These are phyloP conservation scores for Drosophila lacicola DNA, from an alignment of 2,888 invertebrate genomes.

Conservation along the genomic window DNA sequence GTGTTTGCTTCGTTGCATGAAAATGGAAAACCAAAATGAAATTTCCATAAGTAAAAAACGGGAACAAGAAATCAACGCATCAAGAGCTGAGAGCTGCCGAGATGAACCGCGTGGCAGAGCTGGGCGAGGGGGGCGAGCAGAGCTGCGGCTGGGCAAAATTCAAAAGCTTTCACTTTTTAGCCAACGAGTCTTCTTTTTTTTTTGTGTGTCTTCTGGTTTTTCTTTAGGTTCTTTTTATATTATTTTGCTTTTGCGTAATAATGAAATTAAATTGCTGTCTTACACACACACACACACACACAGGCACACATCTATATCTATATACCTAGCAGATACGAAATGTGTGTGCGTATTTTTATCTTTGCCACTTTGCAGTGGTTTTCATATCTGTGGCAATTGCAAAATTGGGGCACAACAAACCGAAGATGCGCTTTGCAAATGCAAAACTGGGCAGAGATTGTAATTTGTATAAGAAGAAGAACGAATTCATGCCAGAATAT, in stretches of 20 bases:
- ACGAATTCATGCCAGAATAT: background rate
- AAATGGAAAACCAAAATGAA: conserved; percentile 54
- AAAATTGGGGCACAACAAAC: conserved; percentile 28
- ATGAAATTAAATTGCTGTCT: conserved; percentile 70
- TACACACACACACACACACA: conserved; percentile 21
- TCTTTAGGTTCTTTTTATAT: conserved; percentile 32
- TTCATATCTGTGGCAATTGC: conserved; percentile 30
- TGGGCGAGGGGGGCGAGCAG: conserved; percentile 7
- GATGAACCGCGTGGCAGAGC: conserved; percentile 9
- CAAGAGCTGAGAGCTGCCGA: conserved; percentile 23
- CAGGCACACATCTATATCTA: background rate
- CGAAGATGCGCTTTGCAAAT: conserved; percentile 18
- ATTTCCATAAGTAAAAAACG: conserved; percentile 58
- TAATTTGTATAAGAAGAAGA: conserved; percentile 5
- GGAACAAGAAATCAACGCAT: conserved; percentile 40
- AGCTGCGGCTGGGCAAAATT: conserved; percentile 34
- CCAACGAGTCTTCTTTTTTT: conserved; percentile 31
- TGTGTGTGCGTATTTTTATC: conserved; percentile 44
- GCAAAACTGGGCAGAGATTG: conserved; percentile 2
- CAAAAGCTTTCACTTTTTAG: conserved; percentile 64
- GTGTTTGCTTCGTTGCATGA: conserved; percentile 30
- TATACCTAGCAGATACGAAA: conserved; percentile 26
- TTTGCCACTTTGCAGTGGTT: conserved; percentile 37
- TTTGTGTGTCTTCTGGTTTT: conserved; percentile 18
- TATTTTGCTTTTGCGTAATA: conserved; percentile 60